Evolutionary conservation across 2,113 vertebrate species (phyloP).

Genomic region (Odontophorus gujanensis): DNA sequence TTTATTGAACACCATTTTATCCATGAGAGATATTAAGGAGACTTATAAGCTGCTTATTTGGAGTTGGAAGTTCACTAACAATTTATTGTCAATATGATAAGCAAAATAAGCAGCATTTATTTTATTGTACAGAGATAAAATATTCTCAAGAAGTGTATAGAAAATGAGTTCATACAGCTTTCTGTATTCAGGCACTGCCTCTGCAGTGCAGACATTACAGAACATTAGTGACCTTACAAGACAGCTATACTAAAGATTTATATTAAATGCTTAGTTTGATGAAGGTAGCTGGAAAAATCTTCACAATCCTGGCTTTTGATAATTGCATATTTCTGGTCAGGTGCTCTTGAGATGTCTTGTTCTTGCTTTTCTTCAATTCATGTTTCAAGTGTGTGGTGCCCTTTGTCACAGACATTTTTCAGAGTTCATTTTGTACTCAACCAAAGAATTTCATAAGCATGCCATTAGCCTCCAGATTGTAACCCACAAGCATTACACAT

Average conservation of each 20-base stretch:
- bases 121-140: background rate
- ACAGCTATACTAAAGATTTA: background rate
- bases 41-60: rapidly evolving
- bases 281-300: background rate
- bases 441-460: background rate
- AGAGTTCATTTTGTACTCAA: background rate
- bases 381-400: background rate
- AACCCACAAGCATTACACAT: background rate
- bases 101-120: background rate
- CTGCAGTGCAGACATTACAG: background rate
- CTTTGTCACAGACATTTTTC: background rate
- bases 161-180: background rate
- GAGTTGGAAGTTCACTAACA: background rate
- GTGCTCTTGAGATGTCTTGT: background rate
- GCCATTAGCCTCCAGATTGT: background rate
- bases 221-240: background rate
- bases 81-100: background rate
- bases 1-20: background rate
- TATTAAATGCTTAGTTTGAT: background rate
- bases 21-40: background rate
- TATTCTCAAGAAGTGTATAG: background rate
- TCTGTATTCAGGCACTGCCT: background rate
- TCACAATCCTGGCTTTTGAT: background rate
- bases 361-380: background rate
- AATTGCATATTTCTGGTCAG: background rate